phyloP scores from a whole-genome alignment of 2,888 invertebrate species.

The Eristalis tenax region DNA sequence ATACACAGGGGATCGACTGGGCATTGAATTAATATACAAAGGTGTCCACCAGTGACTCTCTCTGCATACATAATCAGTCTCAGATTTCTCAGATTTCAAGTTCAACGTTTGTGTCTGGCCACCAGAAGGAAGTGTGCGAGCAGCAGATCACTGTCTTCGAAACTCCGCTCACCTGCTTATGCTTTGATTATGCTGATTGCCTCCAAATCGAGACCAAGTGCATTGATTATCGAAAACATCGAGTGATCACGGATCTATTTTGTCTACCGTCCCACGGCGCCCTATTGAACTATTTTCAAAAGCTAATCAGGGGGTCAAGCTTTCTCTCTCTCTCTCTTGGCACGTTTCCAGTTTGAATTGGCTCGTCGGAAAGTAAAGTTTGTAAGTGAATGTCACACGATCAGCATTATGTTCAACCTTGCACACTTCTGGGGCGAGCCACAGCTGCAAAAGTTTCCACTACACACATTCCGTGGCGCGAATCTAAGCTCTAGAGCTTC shows the following conservation, averaged over 20 bases:
- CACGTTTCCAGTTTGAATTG: not conserved
- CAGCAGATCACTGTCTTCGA: not conserved
- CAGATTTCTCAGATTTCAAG: constrained; percentile 50
- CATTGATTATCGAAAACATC: not conserved
- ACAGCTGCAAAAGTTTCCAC: not conserved
- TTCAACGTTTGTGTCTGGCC: constrained; percentile 33
- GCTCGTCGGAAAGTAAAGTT: not conserved
- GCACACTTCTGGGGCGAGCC: not conserved
- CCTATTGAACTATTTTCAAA: not conserved
- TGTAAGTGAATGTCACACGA: not conserved
- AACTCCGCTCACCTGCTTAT: not conserved
- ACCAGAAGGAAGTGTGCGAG: not conserved
- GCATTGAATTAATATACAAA: constrained; percentile 25
- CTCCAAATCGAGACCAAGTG: not conserved
- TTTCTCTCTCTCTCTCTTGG: not conserved
- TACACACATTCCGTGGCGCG: not conserved
- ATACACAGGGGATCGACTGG: constrained; percentile 13
- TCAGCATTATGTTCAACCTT: not conserved
- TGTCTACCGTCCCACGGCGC: not conserved
- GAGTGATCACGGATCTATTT: not conserved
- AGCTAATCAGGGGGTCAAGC: not conserved
- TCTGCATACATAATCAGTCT: constrained; percentile 46
- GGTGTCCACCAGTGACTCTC: not conserved
- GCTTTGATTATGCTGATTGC: not conserved
- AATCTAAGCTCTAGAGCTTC: not conserved